Evolutionary conservation across 2,797 vertebrate genomes (phyloP), one percentile per base, ranked within the genome.

Genomic region (Eidolon dupreanum): DNA sequence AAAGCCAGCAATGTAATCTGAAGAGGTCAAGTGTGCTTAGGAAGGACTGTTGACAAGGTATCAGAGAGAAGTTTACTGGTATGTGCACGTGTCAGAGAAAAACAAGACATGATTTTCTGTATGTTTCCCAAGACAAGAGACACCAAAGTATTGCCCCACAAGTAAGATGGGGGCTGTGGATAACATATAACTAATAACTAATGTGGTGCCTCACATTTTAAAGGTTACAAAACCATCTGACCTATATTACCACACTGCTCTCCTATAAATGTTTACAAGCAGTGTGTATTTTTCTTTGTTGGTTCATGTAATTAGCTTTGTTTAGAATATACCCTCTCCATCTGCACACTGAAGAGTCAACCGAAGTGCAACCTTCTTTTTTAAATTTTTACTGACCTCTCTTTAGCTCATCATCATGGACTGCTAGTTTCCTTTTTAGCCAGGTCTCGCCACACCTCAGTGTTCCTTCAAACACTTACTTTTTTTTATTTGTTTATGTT

Each of bases 11-110:
- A 77, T 83, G 70, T 61, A 91, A 95, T 82, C 92, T 70, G 57
- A 90, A 74, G 90, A 92, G 82, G 85, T 92, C 94, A 95, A 92
- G 53, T 46, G 20, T 82, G 22, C 33, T 87, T 93, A 82, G 57
- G 46, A 94, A 93, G 33, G 65, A 71, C 78, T 53, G 8, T 13
- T 88, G 84, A 96, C 57, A 57, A 4, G n/a, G 5, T 68, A 63
- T 83, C 46, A 86, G 78, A 68, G 92, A 84, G 73, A 79, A 36
- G 9, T 8, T 46, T 9, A 49, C 46, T 70, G 38, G 2, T 41
- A 33, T 75, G 19, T 79, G 5, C 16, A 57, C 10, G 19, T 26
- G 11, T 74, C 78, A 86, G n/a, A 77, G 10, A 89, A 93, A 94
- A 86, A 81, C 2, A 41, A 92, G 6, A 55, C 11, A 16, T 53